Base-by-base conservation (phyloP, 1,140 invertebrate species). In the Lysiphlebus fabarum region DNA sequence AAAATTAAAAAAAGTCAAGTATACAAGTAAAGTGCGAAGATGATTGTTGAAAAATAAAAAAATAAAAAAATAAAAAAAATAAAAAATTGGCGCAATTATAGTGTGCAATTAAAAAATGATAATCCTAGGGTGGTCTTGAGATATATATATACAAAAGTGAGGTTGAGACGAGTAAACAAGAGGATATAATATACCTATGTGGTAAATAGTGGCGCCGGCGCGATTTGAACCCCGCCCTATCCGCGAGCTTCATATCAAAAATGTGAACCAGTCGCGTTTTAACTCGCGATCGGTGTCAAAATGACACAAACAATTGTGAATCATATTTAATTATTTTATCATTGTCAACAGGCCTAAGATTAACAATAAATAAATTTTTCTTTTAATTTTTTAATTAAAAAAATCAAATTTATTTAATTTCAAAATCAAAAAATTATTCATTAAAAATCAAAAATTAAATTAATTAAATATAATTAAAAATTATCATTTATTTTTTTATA, bases 161-260 rank as follows among this genome's bases (percentile, higher is more conserved):
- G 61, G 55, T 69, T 54, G 58, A 62, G 59, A 70, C 48, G 70
- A 67, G 67, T 73, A 69, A 76, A 76, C 70, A 70, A 74, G 71
- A 66, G 63, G 67, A 66, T 65, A 62, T 63, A 40, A 51, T 61
- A 63, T 64, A 65, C 66, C 65, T 56, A 62, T 62, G 61, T 40
- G 56, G 59, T 57, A 65, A 66, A 62, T 59, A 59, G 48, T 62
- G 59, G 68, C 69, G 71, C 68, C 68, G 66, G 75, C 75, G 75
- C 73, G 67, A 26, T 56, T 63, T 54, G 72, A 76, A 77, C 75
- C 75, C 73, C 75, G 75, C 75, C 75, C 75, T 77, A 65, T 76
- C 66, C 68, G 65, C 59, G 60, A 61, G 69, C 67, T 72, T 68
- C 67, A 67, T 72, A 67, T 70, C 63, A 63, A 67, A 67, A 69